A percentile compares a stretch with the other conserved stretches of the same genome.
phyloP scores from a whole-genome alignment of 1,140 invertebrate genomes.

The Aphelenchoides avenae region DNA sequence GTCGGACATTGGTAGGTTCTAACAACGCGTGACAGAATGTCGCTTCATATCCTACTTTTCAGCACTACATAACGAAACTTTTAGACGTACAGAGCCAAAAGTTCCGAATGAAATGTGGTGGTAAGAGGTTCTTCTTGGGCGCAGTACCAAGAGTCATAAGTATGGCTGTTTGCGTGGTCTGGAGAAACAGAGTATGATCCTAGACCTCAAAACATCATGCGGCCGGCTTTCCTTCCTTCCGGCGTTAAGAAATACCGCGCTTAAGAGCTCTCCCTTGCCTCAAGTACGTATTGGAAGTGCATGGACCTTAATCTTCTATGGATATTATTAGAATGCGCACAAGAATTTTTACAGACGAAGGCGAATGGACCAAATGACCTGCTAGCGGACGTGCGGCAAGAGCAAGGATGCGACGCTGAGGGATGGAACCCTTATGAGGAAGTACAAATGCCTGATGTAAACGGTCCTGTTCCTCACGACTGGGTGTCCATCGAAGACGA shows the following conservation, averaged over 20 bases:
- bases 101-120: constrained; percentile 38
- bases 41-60: constrained; percentile 8
- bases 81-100: constrained; percentile 46
- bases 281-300: constrained; percentile 7
- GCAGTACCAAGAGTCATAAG: constrained; percentile 33
- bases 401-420: not conserved
- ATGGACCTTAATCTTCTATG: not conserved
- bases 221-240: constrained; percentile 23
- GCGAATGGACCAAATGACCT: constrained; percentile 1
- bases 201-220: constrained; percentile 25
- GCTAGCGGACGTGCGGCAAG: too few species aligned
- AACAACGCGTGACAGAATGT: constrained; percentile 1
- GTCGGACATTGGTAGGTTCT: constrained; percentile 42
- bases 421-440: constrained; percentile 8
- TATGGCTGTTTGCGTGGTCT: constrained; percentile 15
- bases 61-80: constrained; percentile 9
- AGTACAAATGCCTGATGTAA: constrained; percentile 9
- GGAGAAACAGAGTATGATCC: not conserved
- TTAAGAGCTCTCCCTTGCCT: not conserved
- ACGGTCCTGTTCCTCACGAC: constrained; percentile 23
- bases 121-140: constrained; percentile 28
- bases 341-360: constrained; percentile 3
- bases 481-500: constrained; percentile 34
- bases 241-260: not conserved
- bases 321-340: too few species aligned